These are phyloP conservation scores for Gymnothorax javanicus DNA, from an alignment of 2,797 vertebrate species.

Conservation along the genomic window DNA sequence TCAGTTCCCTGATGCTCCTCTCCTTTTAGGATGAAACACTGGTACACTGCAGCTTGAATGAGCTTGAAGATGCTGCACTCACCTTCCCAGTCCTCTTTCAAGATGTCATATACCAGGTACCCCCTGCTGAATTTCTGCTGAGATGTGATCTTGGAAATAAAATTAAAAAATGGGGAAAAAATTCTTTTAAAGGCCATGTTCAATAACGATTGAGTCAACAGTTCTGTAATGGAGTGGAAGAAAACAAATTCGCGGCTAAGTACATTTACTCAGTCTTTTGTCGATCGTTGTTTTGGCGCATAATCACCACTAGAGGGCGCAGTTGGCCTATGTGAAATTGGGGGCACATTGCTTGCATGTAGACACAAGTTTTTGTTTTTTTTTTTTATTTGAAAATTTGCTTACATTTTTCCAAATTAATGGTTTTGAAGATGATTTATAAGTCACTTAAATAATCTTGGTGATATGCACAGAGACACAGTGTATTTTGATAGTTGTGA, in stretches of 20 bases:
- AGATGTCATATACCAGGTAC: slow-evolving; percentile 98
- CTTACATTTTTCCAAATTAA: background rate
- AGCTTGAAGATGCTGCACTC: slow-evolving; percentile 96
- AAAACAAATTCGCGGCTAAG: background rate
- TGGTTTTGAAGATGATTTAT: background rate
- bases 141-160: background rate
- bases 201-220: background rate
- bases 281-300: background rate
- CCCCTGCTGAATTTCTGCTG: background rate
- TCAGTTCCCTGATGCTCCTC: background rate
- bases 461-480: background rate
- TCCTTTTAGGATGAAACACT: slow-evolving; percentile 88
- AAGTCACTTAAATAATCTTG: background rate
- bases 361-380: background rate
- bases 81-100: slow-evolving; percentile 98
- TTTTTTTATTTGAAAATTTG: background rate
- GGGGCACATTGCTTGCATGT: background rate
- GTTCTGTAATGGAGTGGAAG: background rate
- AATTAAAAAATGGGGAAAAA: background rate
- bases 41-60: slow-evolving; percentile 98
- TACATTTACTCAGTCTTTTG: background rate
- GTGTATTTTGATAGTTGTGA: background rate
- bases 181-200: background rate
- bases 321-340: background rate
- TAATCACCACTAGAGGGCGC: slow-evolving; percentile 54